A percentile compares a stretch with the other conserved stretches of the same genome.
phyloP scores from a whole-genome alignment of 2,113 vertebrate species.

The Falcunculus frontatus region DNA sequence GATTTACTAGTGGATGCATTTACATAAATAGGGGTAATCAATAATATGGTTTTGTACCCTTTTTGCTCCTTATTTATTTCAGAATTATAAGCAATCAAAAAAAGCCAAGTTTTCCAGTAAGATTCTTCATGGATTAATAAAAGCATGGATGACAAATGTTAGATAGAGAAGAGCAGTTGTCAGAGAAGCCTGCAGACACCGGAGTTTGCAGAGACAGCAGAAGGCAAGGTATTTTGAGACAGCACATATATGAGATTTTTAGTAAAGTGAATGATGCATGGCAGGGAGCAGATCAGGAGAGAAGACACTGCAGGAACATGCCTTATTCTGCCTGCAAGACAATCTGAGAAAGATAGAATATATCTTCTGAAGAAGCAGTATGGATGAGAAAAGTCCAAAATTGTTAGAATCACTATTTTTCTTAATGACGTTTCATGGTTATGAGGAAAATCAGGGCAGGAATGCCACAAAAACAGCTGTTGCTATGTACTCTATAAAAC shows the following conservation, averaged over 20 bases:
- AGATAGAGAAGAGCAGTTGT: neutral
- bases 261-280: neutral
- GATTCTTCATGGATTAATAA: neutral
- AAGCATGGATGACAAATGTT: neutral
- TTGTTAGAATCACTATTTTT: neutral
- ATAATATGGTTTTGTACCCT: neutral
- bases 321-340: neutral
- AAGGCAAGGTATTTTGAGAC: neutral
- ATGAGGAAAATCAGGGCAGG: neutral
- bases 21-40: neutral
- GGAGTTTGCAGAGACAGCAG: neutral
- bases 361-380: neutral
- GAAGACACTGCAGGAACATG: neutral
- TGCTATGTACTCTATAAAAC: neutral
- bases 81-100: neutral
- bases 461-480: neutral
- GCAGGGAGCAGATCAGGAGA: neutral
- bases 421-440: neutral
- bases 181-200: neutral
- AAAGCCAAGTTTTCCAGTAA: neutral
- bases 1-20: neutral
- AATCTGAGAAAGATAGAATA: neutral
- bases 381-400: neutral
- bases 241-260: neutral
- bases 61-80: neutral